Evolutionary conservation across 2,888 invertebrate species (phyloP).

Genomic region (Metacarcinus magister): DNA sequence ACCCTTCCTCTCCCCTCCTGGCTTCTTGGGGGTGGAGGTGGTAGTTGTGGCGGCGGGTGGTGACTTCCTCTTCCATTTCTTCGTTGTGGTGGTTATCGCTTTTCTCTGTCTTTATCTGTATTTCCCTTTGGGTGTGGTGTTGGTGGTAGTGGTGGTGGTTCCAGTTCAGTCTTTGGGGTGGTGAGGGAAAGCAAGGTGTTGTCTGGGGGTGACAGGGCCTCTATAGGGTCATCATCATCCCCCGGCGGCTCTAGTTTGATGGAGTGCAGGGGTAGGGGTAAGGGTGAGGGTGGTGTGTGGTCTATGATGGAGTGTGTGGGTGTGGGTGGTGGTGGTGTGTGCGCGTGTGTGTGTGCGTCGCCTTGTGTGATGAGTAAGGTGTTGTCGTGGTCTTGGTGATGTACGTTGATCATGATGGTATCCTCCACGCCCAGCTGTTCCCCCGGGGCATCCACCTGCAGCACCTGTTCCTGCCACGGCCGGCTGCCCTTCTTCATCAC

Average conservation of each 20-base stretch:
- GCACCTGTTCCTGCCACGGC: constrained; percentile 59
- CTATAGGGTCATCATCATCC: constrained; percentile 11
- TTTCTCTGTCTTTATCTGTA: constrained; percentile 26
- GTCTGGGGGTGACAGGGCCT: neutral
- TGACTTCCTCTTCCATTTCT: neutral
- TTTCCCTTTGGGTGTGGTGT: neutral
- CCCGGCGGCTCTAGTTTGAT: constrained; percentile 74
- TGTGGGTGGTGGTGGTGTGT: constrained; percentile 5
- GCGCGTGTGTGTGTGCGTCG: neutral
- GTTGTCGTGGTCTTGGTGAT: constrained; percentile 61
- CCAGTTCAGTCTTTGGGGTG: constrained; percentile 42
- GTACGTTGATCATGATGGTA: constrained; percentile 78
- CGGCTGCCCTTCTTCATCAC: constrained; percentile 73
- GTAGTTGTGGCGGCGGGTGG: neutral
- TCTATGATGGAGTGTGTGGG: neutral
- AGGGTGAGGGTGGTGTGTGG: neutral
- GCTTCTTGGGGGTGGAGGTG: neutral
- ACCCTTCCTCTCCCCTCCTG: neutral
- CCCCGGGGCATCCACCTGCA: constrained; percentile 67
- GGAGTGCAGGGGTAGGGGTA: constrained; percentile 52
- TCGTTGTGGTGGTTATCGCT: neutral
- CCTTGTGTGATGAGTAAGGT: constrained; percentile 17
- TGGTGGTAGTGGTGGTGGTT: neutral
- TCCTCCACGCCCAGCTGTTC: constrained; percentile 49
- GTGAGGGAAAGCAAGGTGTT: constrained; percentile 49